phyloP scores from a whole-genome alignment of 2,113 vertebrate genomes.

The Albula goreensis region DNA sequence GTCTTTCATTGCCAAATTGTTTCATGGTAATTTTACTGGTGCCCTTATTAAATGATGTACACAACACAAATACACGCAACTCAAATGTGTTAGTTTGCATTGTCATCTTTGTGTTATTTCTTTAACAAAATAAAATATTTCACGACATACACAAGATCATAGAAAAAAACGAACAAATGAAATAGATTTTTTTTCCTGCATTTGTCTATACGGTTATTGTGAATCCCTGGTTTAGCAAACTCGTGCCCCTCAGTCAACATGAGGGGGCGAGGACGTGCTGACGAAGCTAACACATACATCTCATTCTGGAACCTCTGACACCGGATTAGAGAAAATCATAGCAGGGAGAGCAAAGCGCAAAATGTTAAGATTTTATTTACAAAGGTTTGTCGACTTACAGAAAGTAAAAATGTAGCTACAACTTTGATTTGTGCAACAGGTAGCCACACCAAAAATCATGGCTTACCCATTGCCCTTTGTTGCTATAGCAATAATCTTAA shows the following conservation, averaged over 20 bases:
- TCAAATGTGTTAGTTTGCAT: not conserved
- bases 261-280: too few species aligned
- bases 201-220: not conserved
- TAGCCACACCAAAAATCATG: constrained; percentile 74
- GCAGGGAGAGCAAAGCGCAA: constrained; percentile 71
- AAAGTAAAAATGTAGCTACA: constrained; percentile 96
- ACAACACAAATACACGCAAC: not conserved
- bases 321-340: constrained; percentile 32
- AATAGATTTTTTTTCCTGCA: not conserved
- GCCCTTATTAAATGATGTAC: not conserved
- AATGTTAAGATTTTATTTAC: constrained; percentile 98
- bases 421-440: constrained; percentile 79
- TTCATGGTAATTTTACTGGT: not conserved
- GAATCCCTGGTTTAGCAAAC: not conserved
- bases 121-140: not conserved
- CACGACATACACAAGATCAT: not conserved
- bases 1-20: not conserved
- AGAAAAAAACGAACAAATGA: not conserved
- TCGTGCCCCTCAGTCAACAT: too few species aligned
- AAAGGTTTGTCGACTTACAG: constrained; percentile 86
- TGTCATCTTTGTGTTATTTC: not conserved
- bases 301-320: not conserved
- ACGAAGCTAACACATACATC: not conserved
- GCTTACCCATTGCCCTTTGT: constrained; percentile 76
- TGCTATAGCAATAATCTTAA: constrained; percentile 83